Conservation (phyloP, 2,797 vertebrate species). For the Poecilia gillii region DNA sequence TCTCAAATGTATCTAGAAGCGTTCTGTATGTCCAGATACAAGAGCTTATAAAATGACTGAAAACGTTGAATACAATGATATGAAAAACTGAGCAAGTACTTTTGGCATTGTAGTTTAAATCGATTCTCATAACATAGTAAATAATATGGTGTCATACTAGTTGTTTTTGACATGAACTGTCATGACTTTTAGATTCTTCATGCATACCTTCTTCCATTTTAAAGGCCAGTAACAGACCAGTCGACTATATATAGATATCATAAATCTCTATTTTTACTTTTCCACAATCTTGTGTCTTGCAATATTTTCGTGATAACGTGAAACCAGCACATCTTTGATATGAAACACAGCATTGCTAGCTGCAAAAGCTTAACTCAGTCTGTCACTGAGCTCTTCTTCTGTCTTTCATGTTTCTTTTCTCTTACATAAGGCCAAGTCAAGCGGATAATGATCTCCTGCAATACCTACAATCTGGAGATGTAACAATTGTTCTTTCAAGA, state of each 20-base stretch:
- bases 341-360: background rate
- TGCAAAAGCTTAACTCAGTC: background rate
- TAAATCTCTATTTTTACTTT: background rate
- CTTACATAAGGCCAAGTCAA: background rate
- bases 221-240: background rate
- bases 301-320: background rate
- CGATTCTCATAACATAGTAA: background rate
- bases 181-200: background rate
- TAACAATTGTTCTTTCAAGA: background rate
- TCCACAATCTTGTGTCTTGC: background rate
- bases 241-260: background rate
- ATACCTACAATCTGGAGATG: background rate
- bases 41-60: background rate
- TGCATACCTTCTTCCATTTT: background rate
- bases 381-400: background rate
- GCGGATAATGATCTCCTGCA: slow-evolving; percentile 6
- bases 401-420: slow-evolving; percentile 6
- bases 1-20: background rate
- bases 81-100: background rate
- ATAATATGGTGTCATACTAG: background rate
- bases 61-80: background rate
- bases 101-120: background rate
- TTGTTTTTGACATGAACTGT: background rate
- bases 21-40: background rate
- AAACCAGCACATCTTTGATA: background rate